A percentile compares a stretch with the other conserved stretches of the same genome.
Evolutionary conservation across 2,797 vertebrate species (phyloP).

Genomic region (Sebastes ruberrimus): DNA sequence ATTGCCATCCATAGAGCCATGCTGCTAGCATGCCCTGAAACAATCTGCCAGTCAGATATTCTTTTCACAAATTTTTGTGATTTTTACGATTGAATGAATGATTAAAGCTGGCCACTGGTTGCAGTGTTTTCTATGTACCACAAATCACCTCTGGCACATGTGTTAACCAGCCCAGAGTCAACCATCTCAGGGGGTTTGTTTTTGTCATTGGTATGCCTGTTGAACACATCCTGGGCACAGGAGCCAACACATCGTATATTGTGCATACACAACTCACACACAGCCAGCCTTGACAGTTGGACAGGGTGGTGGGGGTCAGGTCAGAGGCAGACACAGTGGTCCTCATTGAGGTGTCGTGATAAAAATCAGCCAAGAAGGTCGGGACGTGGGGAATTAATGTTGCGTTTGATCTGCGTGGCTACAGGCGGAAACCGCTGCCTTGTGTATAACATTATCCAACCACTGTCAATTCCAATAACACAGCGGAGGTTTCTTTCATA

Average conservation of each 20-base stretch:
- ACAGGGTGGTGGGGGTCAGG: not conserved
- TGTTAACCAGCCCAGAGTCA: not conserved
- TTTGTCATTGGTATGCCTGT: constrained; percentile 15
- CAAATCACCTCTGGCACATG: not conserved
- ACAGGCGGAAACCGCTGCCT: constrained; percentile 40
- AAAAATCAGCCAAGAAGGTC: constrained; percentile 52
- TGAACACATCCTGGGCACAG: constrained; percentile 33
- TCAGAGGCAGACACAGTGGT: constrained; percentile 45
- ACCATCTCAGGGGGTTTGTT: constrained; percentile 15
- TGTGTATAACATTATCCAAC: constrained; percentile 67
- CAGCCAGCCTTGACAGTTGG: not conserved
- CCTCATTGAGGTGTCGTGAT: constrained; percentile 58
- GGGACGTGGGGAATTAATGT: constrained; percentile 52
- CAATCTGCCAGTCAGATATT: not conserved
- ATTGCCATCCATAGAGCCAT: not conserved
- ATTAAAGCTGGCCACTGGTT: not conserved
- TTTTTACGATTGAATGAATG: not conserved
- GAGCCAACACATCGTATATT: not conserved
- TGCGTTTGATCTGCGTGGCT: constrained; percentile 57
- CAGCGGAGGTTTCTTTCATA: constrained; percentile 44
- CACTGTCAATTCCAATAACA: constrained; percentile 48
- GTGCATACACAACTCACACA: not conserved
- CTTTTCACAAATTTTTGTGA: not conserved
- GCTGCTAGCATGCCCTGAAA: not conserved
- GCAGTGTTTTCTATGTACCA: not conserved